Conservation (phyloP, 2,113 vertebrate species). For the Bos javanicus region DNA sequence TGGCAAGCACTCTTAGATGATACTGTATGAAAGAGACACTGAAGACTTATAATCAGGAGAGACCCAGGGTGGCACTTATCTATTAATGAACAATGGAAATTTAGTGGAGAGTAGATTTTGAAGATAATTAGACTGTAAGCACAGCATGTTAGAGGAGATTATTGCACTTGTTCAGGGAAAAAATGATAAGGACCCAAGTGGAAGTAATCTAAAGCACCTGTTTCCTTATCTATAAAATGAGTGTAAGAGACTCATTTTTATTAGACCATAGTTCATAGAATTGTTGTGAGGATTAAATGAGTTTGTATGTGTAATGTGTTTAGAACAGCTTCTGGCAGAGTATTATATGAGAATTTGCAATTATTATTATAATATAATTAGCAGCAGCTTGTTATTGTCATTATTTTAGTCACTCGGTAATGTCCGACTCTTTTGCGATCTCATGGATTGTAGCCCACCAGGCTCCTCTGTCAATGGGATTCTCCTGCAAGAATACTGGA, state of each 20-base stretch:
- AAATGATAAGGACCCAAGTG: neutral
- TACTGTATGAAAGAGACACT: neutral
- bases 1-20: neutral
- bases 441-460: neutral
- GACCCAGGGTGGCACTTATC: neutral
- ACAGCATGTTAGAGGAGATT: neutral
- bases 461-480: neutral
- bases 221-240: neutral
- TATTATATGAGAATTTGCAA: neutral
- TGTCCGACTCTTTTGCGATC: neutral
- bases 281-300: neutral
- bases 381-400: neutral
- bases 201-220: neutral
- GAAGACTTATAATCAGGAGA: neutral
- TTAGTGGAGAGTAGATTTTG: neutral
- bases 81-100: neutral
- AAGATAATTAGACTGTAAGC: neutral
- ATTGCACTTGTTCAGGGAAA: neutral
- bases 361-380: neutral
- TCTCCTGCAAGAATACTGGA: neutral
- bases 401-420: neutral
- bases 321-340: neutral
- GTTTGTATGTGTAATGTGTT: neutral
- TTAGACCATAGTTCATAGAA: neutral
- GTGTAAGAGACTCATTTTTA: neutral